phyloP scores from a whole-genome alignment of 2,797 vertebrate genomes.

The Anguilla obscura region DNA sequence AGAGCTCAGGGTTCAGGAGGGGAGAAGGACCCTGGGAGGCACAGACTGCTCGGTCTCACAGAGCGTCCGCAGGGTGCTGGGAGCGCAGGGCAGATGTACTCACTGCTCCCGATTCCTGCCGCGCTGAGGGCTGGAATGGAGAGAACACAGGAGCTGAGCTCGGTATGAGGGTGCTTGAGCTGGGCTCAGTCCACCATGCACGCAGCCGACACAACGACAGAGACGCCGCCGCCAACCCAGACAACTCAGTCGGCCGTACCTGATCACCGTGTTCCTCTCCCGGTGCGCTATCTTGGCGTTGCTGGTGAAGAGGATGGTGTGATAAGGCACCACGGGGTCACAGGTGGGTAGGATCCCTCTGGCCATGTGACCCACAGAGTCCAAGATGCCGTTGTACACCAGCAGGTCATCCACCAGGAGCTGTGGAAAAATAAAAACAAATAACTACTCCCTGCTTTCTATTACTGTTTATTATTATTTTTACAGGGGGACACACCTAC shows the following conservation, averaged over 20 bases:
- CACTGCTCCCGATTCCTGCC: constrained; percentile 63
- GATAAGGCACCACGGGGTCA: constrained; percentile 82
- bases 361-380: constrained; percentile 74
- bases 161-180: neutral
- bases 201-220: neutral
- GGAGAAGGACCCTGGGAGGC: constrained; percentile 33
- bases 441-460: neutral
- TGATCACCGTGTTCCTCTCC: constrained; percentile 81
- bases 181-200: no score
- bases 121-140: constrained; percentile 64
- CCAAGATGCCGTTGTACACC: constrained; percentile 92
- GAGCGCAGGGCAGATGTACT: constrained; percentile 54
- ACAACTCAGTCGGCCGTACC: constrained; percentile 65
- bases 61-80: neutral
- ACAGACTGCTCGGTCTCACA: neutral
- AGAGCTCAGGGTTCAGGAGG: neutral
- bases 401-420: constrained; percentile 94
- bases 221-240: neutral
- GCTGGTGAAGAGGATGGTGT: constrained; percentile 92
- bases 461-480: neutral
- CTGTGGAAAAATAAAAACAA: constrained; percentile 60
- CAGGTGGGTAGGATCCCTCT: constrained; percentile 90
- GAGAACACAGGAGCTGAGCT: constrained; percentile 52
- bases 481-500: constrained; percentile 67
- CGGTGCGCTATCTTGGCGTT: constrained; percentile 74